Conservation (phyloP, 2,113 vertebrate species). For the Cacatua alba region DNA sequence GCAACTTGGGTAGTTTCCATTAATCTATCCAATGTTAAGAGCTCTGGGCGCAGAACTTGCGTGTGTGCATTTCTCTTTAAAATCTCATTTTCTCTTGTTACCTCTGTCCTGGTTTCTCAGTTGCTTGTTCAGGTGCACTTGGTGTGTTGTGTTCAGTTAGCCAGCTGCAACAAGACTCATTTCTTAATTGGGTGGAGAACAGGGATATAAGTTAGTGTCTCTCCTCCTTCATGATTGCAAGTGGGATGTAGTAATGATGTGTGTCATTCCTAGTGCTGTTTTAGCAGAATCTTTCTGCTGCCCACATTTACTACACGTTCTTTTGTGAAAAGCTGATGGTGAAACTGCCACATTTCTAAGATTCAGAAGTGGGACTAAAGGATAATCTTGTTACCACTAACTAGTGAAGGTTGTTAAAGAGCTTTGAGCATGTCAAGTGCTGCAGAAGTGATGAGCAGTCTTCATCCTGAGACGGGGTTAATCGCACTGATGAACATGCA, state of each 20-base stretch:
- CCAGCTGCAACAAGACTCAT: background rate
- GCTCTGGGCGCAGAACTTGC: background rate
- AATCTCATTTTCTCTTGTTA: rapidly evolving
- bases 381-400: background rate
- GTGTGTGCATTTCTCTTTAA: background rate
- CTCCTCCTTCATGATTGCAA: background rate
- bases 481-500: background rate
- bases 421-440: background rate
- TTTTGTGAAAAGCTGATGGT: background rate
- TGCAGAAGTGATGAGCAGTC: background rate
- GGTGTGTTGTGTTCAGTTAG: background rate
- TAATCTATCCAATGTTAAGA: background rate
- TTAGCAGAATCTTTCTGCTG: background rate
- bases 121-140: background rate
- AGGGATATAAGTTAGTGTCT: background rate
- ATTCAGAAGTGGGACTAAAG: background rate
- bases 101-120: background rate
- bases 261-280: background rate
- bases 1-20: background rate
- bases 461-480: background rate
- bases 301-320: rapidly evolving
- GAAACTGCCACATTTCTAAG: background rate
- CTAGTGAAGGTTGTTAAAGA: background rate
- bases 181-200: background rate
- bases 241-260: rapidly evolving